phyloP scores from a whole-genome alignment of 2,888 invertebrate species.

The Cephonodes hylas region DNA sequence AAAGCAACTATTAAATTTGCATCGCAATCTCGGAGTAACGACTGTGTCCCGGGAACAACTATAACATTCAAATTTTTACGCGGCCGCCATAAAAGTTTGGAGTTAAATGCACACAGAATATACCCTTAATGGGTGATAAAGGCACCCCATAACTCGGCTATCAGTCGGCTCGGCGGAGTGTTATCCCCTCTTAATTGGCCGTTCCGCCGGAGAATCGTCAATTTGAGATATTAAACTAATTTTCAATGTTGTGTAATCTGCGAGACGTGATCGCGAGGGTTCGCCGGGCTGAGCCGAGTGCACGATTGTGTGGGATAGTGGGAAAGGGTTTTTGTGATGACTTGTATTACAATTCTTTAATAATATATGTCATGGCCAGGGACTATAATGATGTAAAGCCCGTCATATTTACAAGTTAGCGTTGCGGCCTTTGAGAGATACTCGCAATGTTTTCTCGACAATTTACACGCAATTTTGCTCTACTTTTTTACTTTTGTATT shows the following conservation, averaged over 20 bases:
- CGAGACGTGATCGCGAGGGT: slow-evolving; percentile 20
- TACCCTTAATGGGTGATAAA: slow-evolving; percentile 71
- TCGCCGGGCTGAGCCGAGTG: neutral
- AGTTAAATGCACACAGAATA: slow-evolving; percentile 9
- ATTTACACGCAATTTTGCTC: too few relatives aligned
- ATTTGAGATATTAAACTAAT: slow-evolving; percentile 81
- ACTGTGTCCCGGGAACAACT: neutral
- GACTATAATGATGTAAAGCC: too few relatives aligned
- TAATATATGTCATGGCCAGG: too few relatives aligned
- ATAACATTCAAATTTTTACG: slow-evolving; percentile 10
- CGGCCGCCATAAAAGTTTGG: slow-evolving; percentile 8
- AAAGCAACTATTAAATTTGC: neutral
- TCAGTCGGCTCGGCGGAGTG: slow-evolving; percentile 73
- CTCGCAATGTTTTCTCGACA: too few relatives aligned
- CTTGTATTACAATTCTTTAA: too few relatives aligned
- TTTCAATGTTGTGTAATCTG: slow-evolving; percentile 78
- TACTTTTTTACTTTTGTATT: too few relatives aligned
- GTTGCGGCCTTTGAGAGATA: too few relatives aligned
- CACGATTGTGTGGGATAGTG: neutral
- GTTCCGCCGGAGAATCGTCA: slow-evolving; percentile 77
- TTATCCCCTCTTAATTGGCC: slow-evolving; percentile 78
- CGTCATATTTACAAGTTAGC: too few relatives aligned
- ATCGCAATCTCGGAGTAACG: neutral
- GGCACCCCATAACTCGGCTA: slow-evolving; percentile 78
- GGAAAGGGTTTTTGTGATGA: neutral